Percentiles rank a stretch among this genome's conserved stretches.
Evolutionary conservation across 2,888 invertebrate genomes (phyloP).

Genomic region (Andrena marginata): DNA sequence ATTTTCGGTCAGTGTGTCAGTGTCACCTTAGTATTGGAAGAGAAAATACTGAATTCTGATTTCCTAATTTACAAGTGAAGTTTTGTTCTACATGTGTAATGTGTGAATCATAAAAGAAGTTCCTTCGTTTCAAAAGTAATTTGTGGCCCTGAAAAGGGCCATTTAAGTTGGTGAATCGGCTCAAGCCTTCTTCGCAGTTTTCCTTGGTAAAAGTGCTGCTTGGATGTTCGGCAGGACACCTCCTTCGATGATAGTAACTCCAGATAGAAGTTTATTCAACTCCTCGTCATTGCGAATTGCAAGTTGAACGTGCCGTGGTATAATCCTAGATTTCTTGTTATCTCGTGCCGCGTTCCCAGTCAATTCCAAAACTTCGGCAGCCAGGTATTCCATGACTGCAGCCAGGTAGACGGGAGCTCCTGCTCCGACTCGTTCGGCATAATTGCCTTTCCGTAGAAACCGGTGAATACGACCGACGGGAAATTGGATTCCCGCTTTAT

Average conservation of each 20-base stretch:
- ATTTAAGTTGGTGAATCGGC: neutral
- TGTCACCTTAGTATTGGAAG: neutral
- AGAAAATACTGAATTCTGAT: neutral
- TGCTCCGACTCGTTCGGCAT: conserved; percentile 87
- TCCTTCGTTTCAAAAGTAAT: neutral
- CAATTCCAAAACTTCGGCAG: conserved; percentile 90
- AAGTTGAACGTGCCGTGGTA: conserved; percentile 91
- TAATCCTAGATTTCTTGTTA: conserved; percentile 89
- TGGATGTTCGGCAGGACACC: conserved; percentile 94
- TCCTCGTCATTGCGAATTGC: conserved; percentile 94
- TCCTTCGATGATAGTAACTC: conserved; percentile 93
- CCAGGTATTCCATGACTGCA: conserved; percentile 89
- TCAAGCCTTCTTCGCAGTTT: conserved; percentile 85
- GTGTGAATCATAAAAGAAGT: neutral
- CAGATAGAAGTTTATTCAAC: conserved; percentile 90
- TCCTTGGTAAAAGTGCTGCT: conserved; percentile 90
- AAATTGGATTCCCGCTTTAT: conserved; percentile 87
- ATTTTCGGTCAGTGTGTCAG: too few relatives aligned
- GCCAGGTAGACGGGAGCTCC: conserved; percentile 87
- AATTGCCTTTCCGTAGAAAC: conserved; percentile 88
- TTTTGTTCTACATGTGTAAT: neutral
- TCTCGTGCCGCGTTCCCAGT: conserved; percentile 89
- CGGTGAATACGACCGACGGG: conserved; percentile 88
- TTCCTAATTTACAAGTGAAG: too few relatives aligned
- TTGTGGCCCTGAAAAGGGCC: conserved; percentile 13